Evolutionary conservation across 2,113 vertebrate genomes (phyloP).

Genomic region (Microtus oregoni): DNA sequence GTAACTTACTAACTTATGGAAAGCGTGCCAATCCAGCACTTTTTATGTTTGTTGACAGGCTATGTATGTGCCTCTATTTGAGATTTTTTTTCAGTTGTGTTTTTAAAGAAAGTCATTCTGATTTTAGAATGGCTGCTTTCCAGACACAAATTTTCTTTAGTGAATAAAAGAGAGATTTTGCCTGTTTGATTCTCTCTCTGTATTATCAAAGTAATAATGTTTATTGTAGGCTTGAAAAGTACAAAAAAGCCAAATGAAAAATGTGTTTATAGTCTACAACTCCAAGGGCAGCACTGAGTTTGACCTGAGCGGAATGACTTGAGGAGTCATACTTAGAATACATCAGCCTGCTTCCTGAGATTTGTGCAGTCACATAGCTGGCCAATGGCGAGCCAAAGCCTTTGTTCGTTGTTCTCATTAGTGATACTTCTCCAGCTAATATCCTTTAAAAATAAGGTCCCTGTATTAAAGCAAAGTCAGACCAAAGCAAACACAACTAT

Average conservation of each 20-base stretch:
- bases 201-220: conserved; percentile 49
- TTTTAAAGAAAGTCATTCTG: conserved; percentile 49
- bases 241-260: conserved; percentile 10
- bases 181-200: background rate
- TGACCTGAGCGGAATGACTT: conserved; percentile 3
- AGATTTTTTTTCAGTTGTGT: conserved; percentile 35
- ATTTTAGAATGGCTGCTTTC: conserved; percentile 31
- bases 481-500: conserved; percentile 55
- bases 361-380: conserved; percentile 55
- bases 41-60: conserved; percentile 30
- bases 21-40: background rate
- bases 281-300: background rate
- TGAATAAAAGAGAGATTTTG: conserved; percentile 3
- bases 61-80: background rate
- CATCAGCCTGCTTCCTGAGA: conserved; percentile 40
- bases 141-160: conserved; percentile 49
- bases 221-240: conserved; percentile 53
- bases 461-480: conserved; percentile 50
- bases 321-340: conserved; percentile 31
- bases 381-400: conserved; percentile 41
- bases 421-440: conserved; percentile 60
- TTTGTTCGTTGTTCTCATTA: conserved; percentile 50
- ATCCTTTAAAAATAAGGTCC: conserved; percentile 54
- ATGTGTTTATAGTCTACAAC: background rate
- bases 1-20: conserved; percentile 14